Evolutionary conservation across 2,797 vertebrate species (phyloP), one percentile per base, ranked within the genome.

Genomic region (Pyrocephalus nanus): DNA sequence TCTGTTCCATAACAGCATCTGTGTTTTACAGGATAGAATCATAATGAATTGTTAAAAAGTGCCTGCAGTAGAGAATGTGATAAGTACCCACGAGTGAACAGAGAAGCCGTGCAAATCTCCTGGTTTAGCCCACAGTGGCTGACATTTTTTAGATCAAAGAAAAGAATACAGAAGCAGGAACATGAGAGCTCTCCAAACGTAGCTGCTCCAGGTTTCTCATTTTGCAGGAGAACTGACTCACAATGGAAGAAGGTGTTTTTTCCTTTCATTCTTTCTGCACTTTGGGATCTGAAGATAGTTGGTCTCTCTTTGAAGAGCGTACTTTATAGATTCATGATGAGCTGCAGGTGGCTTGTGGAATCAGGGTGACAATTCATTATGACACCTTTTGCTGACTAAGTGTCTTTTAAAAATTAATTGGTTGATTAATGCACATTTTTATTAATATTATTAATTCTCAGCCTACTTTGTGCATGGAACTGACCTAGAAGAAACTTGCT

Each of bases 291-390:
- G 55, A 94, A 91, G 60, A 70, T 91, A 71, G 54, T 65, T 47
- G 16, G 73, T 75, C 88, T 61, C 40, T 85, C 79, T 97, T 94
- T 96, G 95, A 97, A 96, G 84, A 73, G 30, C 62, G 90, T 74
- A 45, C 55, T 93, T 96, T 51, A 12, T 12, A 89, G 89, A 53
- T 86, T 69, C 45, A 50, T 83, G 92, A 89, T 79, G 85, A 95
- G 80, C 78, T 91, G 90, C 96, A 97, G 94, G 94, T 96, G 95
- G 73, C 61, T 96, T 79, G n/a, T 27, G 79, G 80, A 67, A 32
- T 72, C 65, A 70, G 9, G 20, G 45, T 92, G 86, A 71, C 54
- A 84, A 62, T 85, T 94, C 66, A 88, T 86, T 81, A 40, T 89
- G 94, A 90, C 55, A 87, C 43, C 23, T 84, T 95, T 84, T 95